Evolutionary conservation across 2,113 vertebrate species (phyloP), one percentile per base, ranked within the genome.

Genomic region (Taurulus bubalis): DNA sequence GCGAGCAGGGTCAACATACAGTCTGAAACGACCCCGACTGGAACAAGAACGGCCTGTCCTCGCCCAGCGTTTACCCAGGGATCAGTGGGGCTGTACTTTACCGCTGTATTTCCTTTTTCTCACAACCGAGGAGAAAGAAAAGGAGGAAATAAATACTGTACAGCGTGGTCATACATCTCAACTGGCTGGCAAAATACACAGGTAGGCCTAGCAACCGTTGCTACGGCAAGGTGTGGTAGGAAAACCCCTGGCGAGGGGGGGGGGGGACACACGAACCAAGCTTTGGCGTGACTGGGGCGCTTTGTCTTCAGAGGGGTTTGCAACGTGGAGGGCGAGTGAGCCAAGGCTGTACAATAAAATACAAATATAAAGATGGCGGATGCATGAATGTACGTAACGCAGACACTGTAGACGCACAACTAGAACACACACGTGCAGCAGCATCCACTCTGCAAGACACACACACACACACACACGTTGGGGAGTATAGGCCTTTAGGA

Each of bases 141-240:
- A 71, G 36, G 4, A 38, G 36, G 66, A 49, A 65, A 87, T n/a
- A n/a, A 83, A 87, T 87, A 45, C 73, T 85, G 60, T 55, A 53
- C 67, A 66, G 73, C 80, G 20, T 69, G 70, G 45, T 87, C 74
- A 84, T 72, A 76, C 59, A 56, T 67, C 58, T 89, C 55, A 58
- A 84, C 64, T 85, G 66, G 11, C 55, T 38, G 67, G 66, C 71
- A 84, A 90, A 91, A 84, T 71, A 86, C 74, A 91, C 83, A 91
- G 42, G 72, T 73, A 53, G 71, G 47, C 22, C 42, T 67, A 91
- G 94, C 90, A 92, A 94, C 93, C 0, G 89, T 93, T 91, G 87
- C 90, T 85, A 93, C 75, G 81, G 81, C 78, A 79, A 92, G 90
- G 86, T 79, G 89, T 73, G 83, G 85, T 59, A 76, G 58, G 47